Evolutionary conservation across 2,888 invertebrate genomes (phyloP).

Genomic region (Eucriotettix oculatus): DNA sequence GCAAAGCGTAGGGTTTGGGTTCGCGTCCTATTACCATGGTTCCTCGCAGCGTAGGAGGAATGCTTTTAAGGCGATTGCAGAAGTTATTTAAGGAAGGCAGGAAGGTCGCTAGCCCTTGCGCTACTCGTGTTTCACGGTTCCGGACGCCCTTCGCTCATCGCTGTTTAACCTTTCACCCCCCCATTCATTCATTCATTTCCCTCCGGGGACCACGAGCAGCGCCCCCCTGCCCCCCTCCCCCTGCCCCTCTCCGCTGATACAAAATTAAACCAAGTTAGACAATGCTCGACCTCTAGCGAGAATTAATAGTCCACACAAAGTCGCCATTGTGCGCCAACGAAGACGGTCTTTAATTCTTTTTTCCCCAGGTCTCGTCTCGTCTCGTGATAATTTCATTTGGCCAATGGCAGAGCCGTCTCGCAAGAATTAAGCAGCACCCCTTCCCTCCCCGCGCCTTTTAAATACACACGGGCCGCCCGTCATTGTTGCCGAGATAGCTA

Average conservation of each 20-base stretch:
- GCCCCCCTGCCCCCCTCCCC: background rate
- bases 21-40: too few relatives aligned
- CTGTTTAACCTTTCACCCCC: too few relatives aligned
- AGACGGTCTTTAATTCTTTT: constrained; percentile 10
- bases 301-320: constrained; percentile 12
- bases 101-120: too few relatives aligned
- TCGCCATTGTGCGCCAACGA: constrained; percentile 8
- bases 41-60: too few relatives aligned
- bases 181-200: too few relatives aligned
- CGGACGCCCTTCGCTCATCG: too few relatives aligned
- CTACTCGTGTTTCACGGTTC: too few relatives aligned
- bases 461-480: background rate
- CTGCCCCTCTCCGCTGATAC: constrained; percentile 2
- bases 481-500: background rate
- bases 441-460: background rate
- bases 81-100: too few relatives aligned
- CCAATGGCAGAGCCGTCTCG: background rate
- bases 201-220: background rate
- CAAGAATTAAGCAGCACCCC: background rate
- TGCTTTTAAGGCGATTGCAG: too few relatives aligned
- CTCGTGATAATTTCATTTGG: constrained; percentile 8
- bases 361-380: background rate
- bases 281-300: constrained; percentile 9
- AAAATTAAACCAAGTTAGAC: constrained; percentile 13
- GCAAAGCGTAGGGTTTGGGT: too few relatives aligned